Conservation (phyloP, 2,888 invertebrate genomes). For the Dusona sp. region DNA sequence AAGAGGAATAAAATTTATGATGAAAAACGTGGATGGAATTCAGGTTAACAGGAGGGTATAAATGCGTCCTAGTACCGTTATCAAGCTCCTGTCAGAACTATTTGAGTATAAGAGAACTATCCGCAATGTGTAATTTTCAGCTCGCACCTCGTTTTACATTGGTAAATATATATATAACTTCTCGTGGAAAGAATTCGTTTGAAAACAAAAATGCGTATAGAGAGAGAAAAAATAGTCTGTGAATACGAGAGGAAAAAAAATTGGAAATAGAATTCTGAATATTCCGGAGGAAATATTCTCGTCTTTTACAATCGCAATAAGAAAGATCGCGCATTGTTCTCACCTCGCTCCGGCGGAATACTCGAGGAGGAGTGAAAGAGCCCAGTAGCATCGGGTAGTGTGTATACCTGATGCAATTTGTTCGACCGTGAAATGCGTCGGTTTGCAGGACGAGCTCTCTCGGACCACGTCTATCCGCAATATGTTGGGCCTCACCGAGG, state of each 20-base stretch:
- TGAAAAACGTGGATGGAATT: not conserved
- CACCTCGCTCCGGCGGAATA: conserved; percentile 63
- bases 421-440: conserved; percentile 71
- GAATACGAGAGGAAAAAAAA: conserved; percentile 11
- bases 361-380: conserved; percentile 34
- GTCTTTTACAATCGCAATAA: conserved; percentile 46
- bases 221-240: conserved; percentile 18
- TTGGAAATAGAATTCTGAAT: conserved; percentile 56
- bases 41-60: not conserved
- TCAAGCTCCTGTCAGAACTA: not conserved
- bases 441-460: conserved; percentile 62
- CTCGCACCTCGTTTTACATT: not conserved
- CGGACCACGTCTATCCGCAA: conserved; percentile 45
- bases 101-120: not conserved
- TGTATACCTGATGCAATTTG: conserved; percentile 67
- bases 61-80: not conserved
- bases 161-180: not conserved
- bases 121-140: not conserved
- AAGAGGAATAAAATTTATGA: not conserved
- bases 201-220: not conserved
- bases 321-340: conserved; percentile 66
- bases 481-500: conserved; percentile 48
- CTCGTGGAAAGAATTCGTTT: not conserved
- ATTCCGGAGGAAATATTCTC: conserved; percentile 42
- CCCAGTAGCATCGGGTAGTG: conserved; percentile 49